phyloP scores from a whole-genome alignment of 1,140 invertebrate genomes.

The Heliconius himera region DNA sequence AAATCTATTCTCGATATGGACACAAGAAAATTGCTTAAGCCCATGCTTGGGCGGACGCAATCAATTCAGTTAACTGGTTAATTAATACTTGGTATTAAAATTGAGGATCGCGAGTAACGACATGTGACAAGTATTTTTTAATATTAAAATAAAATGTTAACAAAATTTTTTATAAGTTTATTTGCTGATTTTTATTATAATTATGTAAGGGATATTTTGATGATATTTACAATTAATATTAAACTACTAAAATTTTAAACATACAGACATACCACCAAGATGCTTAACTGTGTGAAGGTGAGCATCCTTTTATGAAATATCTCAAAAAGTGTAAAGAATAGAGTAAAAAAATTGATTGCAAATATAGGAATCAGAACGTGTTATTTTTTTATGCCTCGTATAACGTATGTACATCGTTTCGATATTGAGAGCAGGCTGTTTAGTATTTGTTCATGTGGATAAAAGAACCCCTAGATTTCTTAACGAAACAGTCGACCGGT shows the following conservation, averaged over 20 bases:
- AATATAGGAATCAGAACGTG: not conserved
- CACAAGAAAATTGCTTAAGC: slow-evolving; percentile 41
- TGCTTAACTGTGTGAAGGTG: too few species aligned
- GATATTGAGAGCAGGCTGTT: not conserved
- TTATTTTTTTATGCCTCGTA: not conserved
- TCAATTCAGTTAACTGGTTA: slow-evolving; percentile 75
- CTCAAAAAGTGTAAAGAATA: not conserved
- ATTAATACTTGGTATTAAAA: slow-evolving; percentile 65
- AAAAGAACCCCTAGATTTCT: not conserved
- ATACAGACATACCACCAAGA: too few species aligned
- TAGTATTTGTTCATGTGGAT: not conserved
- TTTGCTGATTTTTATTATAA: too few species aligned
- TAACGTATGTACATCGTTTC: not conserved
- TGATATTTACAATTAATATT: too few species aligned
- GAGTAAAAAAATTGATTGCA: too few species aligned
- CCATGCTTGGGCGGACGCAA: slow-evolving; percentile 59
- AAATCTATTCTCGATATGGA: slow-evolving; percentile 5
- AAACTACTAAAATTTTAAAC: too few species aligned
- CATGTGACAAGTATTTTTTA: slow-evolving; percentile 21
- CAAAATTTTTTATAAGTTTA: not conserved
- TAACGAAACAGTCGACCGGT: not conserved
- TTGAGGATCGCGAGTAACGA: slow-evolving; percentile 48
- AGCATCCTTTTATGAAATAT: not conserved
- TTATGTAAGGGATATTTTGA: too few species aligned
- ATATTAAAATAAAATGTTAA: not conserved